Conservation (phyloP, 1,140 invertebrate genomes). For the Panagrolaimus sp. region DNA sequence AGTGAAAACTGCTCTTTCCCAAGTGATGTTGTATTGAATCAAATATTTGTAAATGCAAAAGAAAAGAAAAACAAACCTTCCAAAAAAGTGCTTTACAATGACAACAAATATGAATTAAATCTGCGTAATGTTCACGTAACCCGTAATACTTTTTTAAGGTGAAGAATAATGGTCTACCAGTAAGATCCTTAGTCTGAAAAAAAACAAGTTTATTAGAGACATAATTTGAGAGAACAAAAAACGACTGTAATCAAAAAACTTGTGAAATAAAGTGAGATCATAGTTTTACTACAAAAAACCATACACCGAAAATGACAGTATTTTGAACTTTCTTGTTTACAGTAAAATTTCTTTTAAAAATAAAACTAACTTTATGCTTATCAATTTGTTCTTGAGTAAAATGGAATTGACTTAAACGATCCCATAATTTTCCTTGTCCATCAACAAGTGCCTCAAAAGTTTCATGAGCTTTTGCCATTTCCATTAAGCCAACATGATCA, state of each 20-base stretch:
- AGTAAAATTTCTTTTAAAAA: slow-evolving; percentile 43
- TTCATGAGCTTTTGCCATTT: slow-evolving; percentile 67
- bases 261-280: too few relatives aligned
- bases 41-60: slow-evolving; percentile 5
- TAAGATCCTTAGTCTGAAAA: slow-evolving; percentile 25
- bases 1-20: slow-evolving; percentile 5
- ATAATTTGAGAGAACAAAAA: too few relatives aligned
- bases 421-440: slow-evolving; percentile 79
- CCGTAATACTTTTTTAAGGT: slow-evolving; percentile 71
- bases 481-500: slow-evolving; percentile 82
- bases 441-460: slow-evolving; percentile 73
- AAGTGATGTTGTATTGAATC: background rate
- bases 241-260: too few relatives aligned
- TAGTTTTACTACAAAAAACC: too few relatives aligned
- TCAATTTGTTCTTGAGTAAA: slow-evolving; percentile 79
- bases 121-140: slow-evolving; percentile 83
- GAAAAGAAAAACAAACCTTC: slow-evolving; percentile 63
- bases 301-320: too few relatives aligned
- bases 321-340: background rate
- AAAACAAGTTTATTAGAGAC: too few relatives aligned
- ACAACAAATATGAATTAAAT: slow-evolving; percentile 84
- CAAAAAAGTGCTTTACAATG: slow-evolving; percentile 93
- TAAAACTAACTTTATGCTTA: slow-evolving; percentile 54
- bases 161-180: slow-evolving; percentile 52
- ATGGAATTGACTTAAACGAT: slow-evolving; percentile 81